Evolutionary conservation across 1,140 invertebrate genomes (phyloP).

Genomic region (Acromyrmex charruanus): DNA sequence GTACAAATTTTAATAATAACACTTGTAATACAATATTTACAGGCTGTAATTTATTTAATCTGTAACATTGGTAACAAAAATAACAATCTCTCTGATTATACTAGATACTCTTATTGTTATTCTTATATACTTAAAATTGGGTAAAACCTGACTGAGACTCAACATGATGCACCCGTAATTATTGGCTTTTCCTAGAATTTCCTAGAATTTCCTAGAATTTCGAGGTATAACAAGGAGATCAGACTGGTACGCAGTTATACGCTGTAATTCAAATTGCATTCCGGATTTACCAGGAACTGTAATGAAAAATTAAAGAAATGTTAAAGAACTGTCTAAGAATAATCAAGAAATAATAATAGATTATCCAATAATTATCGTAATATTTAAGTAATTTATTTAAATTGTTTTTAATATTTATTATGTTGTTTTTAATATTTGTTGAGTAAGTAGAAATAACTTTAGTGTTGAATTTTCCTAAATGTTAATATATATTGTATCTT

Average conservation of each 20-base stretch:
- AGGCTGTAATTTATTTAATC: conserved; percentile 32
- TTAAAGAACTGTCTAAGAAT: no score
- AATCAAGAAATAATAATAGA: background rate
- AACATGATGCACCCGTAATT: conserved; percentile 14
- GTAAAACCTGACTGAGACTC: conserved; percentile 29
- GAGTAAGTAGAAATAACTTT: background rate
- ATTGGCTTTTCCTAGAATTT: conserved; percentile 25
- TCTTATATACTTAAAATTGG: conserved; percentile 18
- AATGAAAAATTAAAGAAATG: background rate
- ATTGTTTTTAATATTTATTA: no score
- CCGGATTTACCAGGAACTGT: conserved; percentile 53
- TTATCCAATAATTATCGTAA: background rate
- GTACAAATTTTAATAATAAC: background rate
- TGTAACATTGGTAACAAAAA: conserved; percentile 55
- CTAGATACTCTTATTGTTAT: conserved; percentile 20
- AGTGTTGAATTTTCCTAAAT: background rate
- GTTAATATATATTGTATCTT: background rate
- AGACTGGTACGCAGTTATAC: background rate
- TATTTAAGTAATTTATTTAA: background rate
- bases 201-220: background rate
- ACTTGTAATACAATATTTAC: background rate
- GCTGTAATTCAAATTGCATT: conserved; percentile 2
- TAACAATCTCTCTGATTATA: conserved; percentile 22
- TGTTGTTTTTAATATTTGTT: background rate
- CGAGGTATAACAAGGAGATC: conserved; percentile 52